Evolutionary conservation across 2,797 vertebrate genomes (phyloP).

Genomic region (Lacerta viridis): DNA sequence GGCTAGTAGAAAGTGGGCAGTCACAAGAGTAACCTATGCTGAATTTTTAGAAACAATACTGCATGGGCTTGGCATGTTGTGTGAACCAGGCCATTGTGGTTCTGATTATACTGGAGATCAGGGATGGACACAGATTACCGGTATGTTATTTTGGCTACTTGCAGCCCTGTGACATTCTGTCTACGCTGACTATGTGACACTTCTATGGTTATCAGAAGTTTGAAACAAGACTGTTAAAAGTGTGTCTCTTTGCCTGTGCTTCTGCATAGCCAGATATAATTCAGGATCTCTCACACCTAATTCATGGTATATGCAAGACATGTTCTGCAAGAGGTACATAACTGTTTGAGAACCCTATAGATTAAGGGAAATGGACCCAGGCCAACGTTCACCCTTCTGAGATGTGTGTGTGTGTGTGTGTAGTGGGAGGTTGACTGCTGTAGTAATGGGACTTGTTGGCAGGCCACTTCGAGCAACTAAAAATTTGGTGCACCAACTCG

Average conservation of each 20-base stretch:
- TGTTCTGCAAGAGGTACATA: not conserved
- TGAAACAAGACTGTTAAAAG: not conserved
- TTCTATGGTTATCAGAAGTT: not conserved
- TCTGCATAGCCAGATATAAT: not conserved
- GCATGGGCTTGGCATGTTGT: not conserved
- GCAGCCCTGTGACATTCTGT: not conserved
- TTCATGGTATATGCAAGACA: not conserved
- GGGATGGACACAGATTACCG: not conserved
- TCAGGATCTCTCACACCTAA: not conserved
- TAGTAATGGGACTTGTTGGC: not conserved
- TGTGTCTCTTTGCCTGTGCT: not conserved
- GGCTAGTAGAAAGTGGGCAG: not conserved
- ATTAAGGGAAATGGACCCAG: not conserved
- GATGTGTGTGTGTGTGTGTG: not conserved
- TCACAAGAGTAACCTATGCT: not conserved
- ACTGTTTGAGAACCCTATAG: not conserved
- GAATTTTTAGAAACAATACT: not conserved
- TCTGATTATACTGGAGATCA: not conserved
- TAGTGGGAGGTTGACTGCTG: too few species aligned
- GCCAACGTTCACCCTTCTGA: too few species aligned
- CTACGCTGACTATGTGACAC: not conserved
- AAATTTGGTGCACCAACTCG: not conserved
- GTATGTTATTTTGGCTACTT: not conserved
- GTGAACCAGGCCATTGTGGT: not conserved
- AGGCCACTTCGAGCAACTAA: not conserved